Evolutionary conservation across 2,797 vertebrate genomes (phyloP), one percentile per base, ranked within the genome.

Genomic region (Oophaga sylvatica): DNA sequence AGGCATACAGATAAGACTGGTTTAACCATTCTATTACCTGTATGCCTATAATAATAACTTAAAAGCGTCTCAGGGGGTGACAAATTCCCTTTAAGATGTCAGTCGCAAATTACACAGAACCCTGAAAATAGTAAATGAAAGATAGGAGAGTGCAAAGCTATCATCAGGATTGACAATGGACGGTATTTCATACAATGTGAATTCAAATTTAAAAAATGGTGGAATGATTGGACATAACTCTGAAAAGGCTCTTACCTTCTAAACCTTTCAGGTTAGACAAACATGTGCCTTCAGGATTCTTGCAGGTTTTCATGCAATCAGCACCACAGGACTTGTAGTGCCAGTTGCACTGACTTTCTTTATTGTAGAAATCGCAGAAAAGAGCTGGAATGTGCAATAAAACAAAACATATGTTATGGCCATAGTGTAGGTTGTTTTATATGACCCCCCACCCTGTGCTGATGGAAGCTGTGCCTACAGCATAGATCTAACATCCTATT

Each of bases 331-430:
- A 94, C 88, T 95, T 95, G 91, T 98, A 98, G 90, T 97, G 96
- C 97, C 97, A 99, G 87, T 96, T 95, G 70, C 97, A 99, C 59
- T 90, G 93, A 17, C 89, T 95, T 56, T 94, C 90, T 0, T 91
- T 88, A 80, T 98, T 97, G 93, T 97, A 98, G 92, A 96, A 97
- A 92, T 99, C 98, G 19, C 98, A 99, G 94, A 98, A 98, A 17
- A 99, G 89, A 76, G 98, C 98, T 99, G 91, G 13, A 92, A 80
- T 31, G 62, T 56, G 85, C 29, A 90, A 80, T 87, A 41, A 0
- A 91, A 57, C 90, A 73, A 84, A 79, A 79, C 35, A 70, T 19
- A 2, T 59, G 20, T 62, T 65, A 17, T 12, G 4, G 19, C 56
- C 70, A 41, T 41, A 20, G 68, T 71, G 17, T 68, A 68, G 13